These are phyloP conservation scores for Lagodon rhomboides DNA, from an alignment of 2,797 vertebrate genomes.

Conservation along the genomic window DNA sequence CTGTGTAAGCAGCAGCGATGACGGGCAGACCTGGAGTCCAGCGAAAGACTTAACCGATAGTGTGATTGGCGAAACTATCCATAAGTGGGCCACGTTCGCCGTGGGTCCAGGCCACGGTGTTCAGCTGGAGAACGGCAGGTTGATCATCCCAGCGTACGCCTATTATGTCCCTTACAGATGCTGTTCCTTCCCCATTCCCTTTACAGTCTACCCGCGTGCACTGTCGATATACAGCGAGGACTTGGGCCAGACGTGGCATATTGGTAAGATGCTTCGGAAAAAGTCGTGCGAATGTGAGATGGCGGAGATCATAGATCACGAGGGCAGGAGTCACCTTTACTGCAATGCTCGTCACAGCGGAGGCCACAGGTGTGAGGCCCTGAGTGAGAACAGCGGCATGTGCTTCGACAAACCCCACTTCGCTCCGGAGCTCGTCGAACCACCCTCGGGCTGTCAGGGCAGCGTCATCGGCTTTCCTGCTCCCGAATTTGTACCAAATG, in stretches of 20 bases:
- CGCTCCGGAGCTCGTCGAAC: constrained; percentile 84
- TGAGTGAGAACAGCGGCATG: constrained; percentile 84
- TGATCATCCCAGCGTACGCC: constrained; percentile 91
- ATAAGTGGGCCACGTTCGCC: constrained; percentile 92
- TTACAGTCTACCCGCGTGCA: constrained; percentile 81
- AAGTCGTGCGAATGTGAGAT: constrained; percentile 91
- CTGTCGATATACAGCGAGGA: constrained; percentile 92
- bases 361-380: constrained; percentile 86
- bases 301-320: constrained; percentile 85
- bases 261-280: constrained; percentile 80
- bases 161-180: constrained; percentile 81
- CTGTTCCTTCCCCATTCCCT: constrained; percentile 75
- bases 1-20: constrained; percentile 86
- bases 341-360: constrained; percentile 88
- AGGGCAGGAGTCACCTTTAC: constrained; percentile 84
- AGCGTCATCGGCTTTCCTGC: constrained; percentile 91
- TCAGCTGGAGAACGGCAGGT: constrained; percentile 87
- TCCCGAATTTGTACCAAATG: constrained; percentile 61
- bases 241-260: constrained; percentile 86
- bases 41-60: constrained; percentile 87
- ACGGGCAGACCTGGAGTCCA: constrained; percentile 86
- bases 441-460: constrained; percentile 89
- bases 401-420: constrained; percentile 80
- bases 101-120: constrained; percentile 95
- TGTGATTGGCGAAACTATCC: constrained; percentile 82